Evolutionary conservation across 2,888 invertebrate genomes (phyloP).

Genomic region (Mesoligia furuncula): DNA sequence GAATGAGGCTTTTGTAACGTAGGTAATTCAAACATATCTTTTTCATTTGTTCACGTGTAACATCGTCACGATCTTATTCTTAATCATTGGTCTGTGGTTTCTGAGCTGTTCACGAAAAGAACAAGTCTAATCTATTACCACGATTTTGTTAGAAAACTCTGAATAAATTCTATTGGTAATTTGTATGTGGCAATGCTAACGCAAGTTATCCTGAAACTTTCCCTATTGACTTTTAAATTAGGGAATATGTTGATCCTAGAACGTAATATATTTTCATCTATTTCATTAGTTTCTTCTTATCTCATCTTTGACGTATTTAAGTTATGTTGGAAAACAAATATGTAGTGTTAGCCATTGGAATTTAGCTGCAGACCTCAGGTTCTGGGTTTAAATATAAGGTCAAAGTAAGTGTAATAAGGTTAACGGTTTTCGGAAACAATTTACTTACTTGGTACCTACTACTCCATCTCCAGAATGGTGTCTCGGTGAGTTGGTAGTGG

Average conservation of each 20-base stretch:
- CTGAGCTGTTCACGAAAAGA: not conserved
- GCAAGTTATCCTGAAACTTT: constrained; percentile 20
- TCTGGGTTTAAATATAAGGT: no score
- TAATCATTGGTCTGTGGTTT: not conserved
- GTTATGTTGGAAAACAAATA: no score
- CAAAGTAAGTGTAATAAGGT: not conserved
- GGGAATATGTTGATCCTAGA: constrained; percentile 18
- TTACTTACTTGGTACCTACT: not conserved
- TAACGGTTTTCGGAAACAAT: not conserved
- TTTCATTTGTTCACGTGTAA: not conserved
- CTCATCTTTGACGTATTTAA: not conserved
- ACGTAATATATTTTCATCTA: constrained; percentile 1
- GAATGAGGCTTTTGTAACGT: not conserved
- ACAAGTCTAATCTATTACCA: not conserved
- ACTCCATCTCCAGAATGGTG: not conserved
- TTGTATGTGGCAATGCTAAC: not conserved
- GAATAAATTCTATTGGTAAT: not conserved
- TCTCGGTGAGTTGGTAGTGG: not conserved
- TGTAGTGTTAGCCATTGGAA: no score
- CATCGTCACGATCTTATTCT: not conserved
- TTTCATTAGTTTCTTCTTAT: not conserved
- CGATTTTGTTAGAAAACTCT: not conserved
- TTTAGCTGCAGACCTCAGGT: not conserved
- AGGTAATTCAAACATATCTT: not conserved
- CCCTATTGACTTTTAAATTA: constrained; percentile 41